Evolutionary conservation across 2,888 invertebrate genomes (phyloP).

Genomic region (Slavum lentiscoides): DNA sequence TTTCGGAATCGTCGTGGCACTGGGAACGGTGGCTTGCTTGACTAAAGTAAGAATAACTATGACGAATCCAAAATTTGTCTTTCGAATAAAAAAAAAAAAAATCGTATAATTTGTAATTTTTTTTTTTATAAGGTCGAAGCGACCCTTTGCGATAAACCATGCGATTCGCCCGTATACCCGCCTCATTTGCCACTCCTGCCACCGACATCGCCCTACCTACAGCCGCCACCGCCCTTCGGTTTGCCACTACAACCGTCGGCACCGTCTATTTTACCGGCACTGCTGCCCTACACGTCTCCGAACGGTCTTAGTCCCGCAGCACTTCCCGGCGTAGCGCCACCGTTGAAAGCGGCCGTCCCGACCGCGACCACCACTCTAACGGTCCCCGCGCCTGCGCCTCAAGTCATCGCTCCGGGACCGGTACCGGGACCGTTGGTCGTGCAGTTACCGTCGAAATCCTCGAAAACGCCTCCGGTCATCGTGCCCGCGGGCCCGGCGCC

Average conservation of each 20-base stretch:
- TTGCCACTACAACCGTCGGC: too few relatives aligned
- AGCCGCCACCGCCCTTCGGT: not conserved
- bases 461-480: not conserved
- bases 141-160: not conserved
- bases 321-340: not conserved
- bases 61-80: not conserved
- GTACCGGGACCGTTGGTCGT: constrained; percentile 6
- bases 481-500: constrained; percentile 6
- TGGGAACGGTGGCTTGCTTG: not conserved
- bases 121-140: not conserved
- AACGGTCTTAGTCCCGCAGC: not conserved
- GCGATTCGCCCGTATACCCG: not conserved
- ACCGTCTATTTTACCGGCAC: too few relatives aligned
- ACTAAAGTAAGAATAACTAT: not conserved
- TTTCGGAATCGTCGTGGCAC: not conserved
- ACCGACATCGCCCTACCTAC: not conserved
- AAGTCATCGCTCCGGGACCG: constrained; percentile 10
- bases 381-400: not conserved
- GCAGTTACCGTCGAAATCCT: not conserved
- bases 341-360: not conserved
- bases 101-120: not conserved
- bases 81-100: not conserved
- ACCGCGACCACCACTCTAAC: not conserved
- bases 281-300: not conserved
- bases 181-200: not conserved